Percentiles rank a stretch among this genome's conserved stretches.
phyloP scores from a whole-genome alignment of 2,888 invertebrate genomes.

The Chrysolina oricalcia region DNA sequence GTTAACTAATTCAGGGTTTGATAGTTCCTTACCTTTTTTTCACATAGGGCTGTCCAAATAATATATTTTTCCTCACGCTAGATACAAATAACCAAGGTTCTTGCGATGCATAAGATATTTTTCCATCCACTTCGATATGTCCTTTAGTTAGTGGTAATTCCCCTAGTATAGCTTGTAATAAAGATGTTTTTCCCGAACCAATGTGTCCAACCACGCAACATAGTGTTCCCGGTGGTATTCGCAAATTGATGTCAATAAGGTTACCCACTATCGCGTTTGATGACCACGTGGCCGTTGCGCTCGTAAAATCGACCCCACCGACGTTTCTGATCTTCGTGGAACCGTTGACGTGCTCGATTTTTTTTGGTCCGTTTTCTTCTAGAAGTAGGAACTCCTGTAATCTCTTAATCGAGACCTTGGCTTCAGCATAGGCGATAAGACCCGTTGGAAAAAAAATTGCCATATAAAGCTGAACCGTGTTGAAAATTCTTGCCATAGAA shows the following conservation, averaged over 20 bases:
- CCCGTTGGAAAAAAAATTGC: slow-evolving; percentile 61
- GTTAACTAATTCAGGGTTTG: too few species aligned
- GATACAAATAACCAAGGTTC: slow-evolving; percentile 86
- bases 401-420: slow-evolving; percentile 60
- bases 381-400: slow-evolving; percentile 41
- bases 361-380: slow-evolving; percentile 29
- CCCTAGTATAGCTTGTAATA: slow-evolving; percentile 81
- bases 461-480: slow-evolving; percentile 75
- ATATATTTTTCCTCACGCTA: slow-evolving; percentile 84
- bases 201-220: slow-evolving; percentile 76
- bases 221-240: slow-evolving; percentile 70
- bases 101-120: slow-evolving; percentile 82
- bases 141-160: slow-evolving; percentile 80
- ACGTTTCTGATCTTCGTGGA: too few species aligned
- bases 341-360: slow-evolving; percentile 14
- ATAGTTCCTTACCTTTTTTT: slow-evolving; percentile 69
- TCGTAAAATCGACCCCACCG: neutral
- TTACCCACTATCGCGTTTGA: slow-evolving; percentile 64
- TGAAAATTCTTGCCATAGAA: slow-evolving; percentile 85
- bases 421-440: slow-evolving; percentile 60
- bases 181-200: slow-evolving; percentile 81
- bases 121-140: slow-evolving; percentile 77
- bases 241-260: slow-evolving; percentile 72
- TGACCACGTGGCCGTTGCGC: slow-evolving; percentile 59
- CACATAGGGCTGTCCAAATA: slow-evolving; percentile 81